Evolutionary conservation across 2,888 invertebrate genomes (phyloP).

Genomic region (Entomobrya multifasciata): DNA sequence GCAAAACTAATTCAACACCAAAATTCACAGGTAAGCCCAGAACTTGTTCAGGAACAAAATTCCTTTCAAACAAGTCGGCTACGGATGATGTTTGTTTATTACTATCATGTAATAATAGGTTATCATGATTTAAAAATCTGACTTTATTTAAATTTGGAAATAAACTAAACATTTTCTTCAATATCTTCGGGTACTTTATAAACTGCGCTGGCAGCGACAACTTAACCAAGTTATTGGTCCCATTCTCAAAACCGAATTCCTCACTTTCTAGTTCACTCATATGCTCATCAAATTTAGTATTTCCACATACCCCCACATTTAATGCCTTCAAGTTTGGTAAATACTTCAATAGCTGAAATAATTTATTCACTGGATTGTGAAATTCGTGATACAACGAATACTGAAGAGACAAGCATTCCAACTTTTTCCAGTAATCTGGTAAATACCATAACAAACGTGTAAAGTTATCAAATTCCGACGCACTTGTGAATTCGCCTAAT

Average conservation of each 20-base stretch:
- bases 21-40: too few species aligned
- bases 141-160: neutral
- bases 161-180: neutral
- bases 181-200: neutral
- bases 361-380: neutral
- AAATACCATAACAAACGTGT: neutral
- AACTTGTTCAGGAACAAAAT: too few species aligned
- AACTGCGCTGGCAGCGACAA: neutral
- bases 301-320: neutral
- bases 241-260: neutral
- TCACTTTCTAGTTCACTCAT: neutral
- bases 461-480: neutral
- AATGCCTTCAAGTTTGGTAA: neutral
- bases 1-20: too few species aligned
- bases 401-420: neutral
- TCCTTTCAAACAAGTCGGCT: too few species aligned
- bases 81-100: too few species aligned
- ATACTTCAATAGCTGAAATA: neutral
- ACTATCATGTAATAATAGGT: too few species aligned
- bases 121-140: neutral
- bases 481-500: neutral
- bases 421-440: neutral
- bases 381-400: neutral
- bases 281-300: too few species aligned
- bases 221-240: neutral